A percentile compares a stretch with the other conserved stretches of the same genome.
phyloP scores from a whole-genome alignment of 2,113 vertebrate genomes.

The Mormoops blainvillei region DNA sequence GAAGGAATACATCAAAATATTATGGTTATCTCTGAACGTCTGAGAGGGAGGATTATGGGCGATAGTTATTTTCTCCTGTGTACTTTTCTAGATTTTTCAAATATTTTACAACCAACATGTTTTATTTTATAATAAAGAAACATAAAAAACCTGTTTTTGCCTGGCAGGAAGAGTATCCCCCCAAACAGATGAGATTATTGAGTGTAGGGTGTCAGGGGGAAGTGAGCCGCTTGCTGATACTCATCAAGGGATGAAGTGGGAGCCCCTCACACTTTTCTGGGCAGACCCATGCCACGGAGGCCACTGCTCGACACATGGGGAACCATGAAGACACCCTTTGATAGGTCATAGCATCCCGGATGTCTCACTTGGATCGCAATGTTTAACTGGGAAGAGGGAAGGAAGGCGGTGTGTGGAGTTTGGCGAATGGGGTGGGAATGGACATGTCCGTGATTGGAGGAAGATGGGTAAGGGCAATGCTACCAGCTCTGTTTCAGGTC shows the following conservation, averaged over 20 bases:
- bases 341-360: background rate
- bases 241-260: background rate
- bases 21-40: constrained; percentile 52
- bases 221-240: background rate
- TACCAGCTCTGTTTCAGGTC: background rate
- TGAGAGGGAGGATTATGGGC: constrained; percentile 29
- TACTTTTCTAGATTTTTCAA: constrained; percentile 39
- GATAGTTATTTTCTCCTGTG: constrained; percentile 46
- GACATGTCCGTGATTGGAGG: background rate
- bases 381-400: background rate
- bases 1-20: constrained; percentile 63
- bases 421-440: background rate
- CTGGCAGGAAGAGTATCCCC: background rate
- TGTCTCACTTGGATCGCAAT: background rate
- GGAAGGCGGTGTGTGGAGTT: background rate
- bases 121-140: constrained; percentile 54
- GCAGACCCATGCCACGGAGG: background rate
- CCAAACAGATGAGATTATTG: background rate
- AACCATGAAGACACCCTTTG: background rate
- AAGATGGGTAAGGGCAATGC: background rate
- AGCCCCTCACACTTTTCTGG: background rate
- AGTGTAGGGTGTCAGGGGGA: background rate
- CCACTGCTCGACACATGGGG: background rate
- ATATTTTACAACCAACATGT: constrained; percentile 41
- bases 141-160: background rate